Evolutionary conservation across 2,113 vertebrate genomes (phyloP).

Genomic region (Heterochromis multidens): DNA sequence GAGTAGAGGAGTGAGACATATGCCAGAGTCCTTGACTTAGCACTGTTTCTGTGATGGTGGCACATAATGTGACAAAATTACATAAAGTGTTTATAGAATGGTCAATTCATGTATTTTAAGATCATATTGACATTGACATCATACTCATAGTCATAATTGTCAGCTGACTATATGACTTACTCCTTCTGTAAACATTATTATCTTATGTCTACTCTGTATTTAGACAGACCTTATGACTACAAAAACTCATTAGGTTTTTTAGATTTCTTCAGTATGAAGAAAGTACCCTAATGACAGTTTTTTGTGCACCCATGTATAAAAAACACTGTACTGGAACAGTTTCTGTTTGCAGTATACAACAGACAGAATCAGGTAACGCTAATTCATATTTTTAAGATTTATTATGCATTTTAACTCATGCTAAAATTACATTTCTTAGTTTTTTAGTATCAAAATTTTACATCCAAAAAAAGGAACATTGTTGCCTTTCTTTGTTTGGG

Average conservation of each 20-base stretch:
- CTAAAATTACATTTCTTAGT: no score
- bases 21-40: neutral
- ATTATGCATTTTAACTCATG: no score
- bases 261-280: fast-evolving
- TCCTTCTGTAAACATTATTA: neutral
- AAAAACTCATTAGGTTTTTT: neutral
- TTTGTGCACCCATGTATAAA: no score
- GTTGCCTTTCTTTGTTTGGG: no score
- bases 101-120: neutral
- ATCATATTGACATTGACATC: no score
- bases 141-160: neutral
- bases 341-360: no score
- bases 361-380: no score
- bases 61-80: neutral
- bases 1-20: neutral
- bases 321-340: no score
- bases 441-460: no score
- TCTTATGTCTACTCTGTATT: neutral
- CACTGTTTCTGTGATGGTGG: neutral
- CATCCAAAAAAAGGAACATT: no score
- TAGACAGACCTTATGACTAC: neutral
- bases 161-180: neutral
- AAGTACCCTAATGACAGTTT: neutral
- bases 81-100: neutral
- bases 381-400: no score